These are phyloP conservation scores for Psephotus haematonotus DNA, from an alignment of 2,113 vertebrate genomes.

Conservation along the genomic window DNA sequence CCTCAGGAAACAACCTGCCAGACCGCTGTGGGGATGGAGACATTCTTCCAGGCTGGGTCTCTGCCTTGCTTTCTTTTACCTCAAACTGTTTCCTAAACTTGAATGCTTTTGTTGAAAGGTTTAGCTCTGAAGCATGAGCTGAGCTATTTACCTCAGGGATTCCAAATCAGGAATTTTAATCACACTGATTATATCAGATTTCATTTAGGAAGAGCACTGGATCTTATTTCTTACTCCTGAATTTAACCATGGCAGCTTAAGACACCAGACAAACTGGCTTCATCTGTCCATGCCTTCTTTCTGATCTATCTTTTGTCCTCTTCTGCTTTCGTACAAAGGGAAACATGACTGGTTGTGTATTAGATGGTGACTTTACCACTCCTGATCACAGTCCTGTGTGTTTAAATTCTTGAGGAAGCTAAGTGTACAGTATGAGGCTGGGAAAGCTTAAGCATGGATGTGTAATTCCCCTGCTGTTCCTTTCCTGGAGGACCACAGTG, in stretches of 20 bases:
- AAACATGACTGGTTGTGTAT: background rate
- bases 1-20: background rate
- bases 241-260: background rate
- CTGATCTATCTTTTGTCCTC: background rate
- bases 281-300: background rate
- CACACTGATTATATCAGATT: background rate
- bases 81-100: slow-evolving; percentile 20
- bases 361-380: background rate
- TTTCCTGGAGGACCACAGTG: background rate
- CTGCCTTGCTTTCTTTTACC: background rate
- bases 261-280: background rate
- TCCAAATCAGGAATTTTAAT: slow-evolving; percentile 21
- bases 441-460: background rate
- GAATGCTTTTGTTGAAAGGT: background rate
- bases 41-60: background rate
- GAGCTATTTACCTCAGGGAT: background rate
- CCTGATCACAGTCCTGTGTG: background rate
- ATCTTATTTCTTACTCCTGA: background rate
- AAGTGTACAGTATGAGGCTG: background rate
- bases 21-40: background rate
- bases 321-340: background rate
- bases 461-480: background rate
- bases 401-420: background rate
- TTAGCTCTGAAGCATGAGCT: background rate
- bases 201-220: background rate